Percentiles rank a stretch among this genome's conserved stretches.
These are phyloP conservation scores for Heliconius nattereri DNA, from an alignment of 1,140 invertebrate species.

Conservation along the genomic window DNA sequence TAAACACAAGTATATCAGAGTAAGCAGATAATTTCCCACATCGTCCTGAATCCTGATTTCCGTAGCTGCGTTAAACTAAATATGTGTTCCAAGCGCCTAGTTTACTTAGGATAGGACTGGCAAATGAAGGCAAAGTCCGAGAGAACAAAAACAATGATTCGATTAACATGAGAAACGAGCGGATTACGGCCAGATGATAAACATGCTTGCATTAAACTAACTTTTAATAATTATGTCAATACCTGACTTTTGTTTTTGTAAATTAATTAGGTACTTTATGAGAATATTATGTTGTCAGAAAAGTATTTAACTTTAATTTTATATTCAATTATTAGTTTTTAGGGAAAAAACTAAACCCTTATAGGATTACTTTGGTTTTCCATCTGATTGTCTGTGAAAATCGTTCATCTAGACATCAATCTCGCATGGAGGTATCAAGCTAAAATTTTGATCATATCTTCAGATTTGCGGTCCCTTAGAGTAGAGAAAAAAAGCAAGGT, in stretches of 20 bases:
- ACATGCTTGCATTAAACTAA: conserved; percentile 16
- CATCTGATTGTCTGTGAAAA: no score
- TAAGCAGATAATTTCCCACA: neutral
- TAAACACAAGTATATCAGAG: neutral
- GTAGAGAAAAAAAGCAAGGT: no score
- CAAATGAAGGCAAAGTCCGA: conserved; percentile 44
- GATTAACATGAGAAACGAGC: conserved; percentile 41
- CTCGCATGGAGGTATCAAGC: no score
- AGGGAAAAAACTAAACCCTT: no score
- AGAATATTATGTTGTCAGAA: neutral
- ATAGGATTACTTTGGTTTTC: no score
- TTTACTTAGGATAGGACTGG: conserved; percentile 49
- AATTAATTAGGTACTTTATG: neutral
- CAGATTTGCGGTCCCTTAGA: no score
- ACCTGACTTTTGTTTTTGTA: neutral
- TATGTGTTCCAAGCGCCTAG: conserved; percentile 43
- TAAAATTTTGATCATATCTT: no score
- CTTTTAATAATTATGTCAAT: conserved; percentile 17
- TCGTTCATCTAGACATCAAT: no score
- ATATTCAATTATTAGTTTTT: no score
- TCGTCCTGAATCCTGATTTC: conserved; percentile 17
- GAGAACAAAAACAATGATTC: conserved; percentile 51
- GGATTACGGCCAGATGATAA: conserved; percentile 34
- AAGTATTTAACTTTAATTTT: neutral
- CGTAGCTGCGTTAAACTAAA: conserved; percentile 27